Percentiles rank a stretch among this genome's conserved stretches.
phyloP scores from a whole-genome alignment of 2,113 vertebrate species.

The Osmerus eperlanus region DNA sequence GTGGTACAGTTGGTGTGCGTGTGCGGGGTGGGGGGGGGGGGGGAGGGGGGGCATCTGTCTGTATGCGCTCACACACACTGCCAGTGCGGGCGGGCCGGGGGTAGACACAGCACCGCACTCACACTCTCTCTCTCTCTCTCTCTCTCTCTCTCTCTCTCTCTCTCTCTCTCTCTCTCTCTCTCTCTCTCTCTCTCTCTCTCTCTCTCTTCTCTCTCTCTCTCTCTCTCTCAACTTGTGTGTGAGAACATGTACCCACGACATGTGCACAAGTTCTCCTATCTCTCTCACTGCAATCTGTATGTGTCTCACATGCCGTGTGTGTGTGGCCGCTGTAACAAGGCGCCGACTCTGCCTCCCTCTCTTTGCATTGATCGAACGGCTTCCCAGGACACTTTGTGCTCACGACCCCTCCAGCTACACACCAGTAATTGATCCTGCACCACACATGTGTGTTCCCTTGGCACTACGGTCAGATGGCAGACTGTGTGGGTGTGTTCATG shows the following conservation, averaged over 20 bases:
- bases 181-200: too few species aligned
- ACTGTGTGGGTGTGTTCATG: constrained; percentile 25
- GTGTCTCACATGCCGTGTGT: constrained; percentile 8
- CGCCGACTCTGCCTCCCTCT: constrained; percentile 21
- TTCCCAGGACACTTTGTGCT: constrained; percentile 60
- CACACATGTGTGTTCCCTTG: constrained; percentile 52
- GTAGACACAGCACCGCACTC: too few species aligned
- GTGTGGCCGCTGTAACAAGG: constrained; percentile 4
- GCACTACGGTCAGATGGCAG: constrained; percentile 25
- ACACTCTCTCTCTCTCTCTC: not conserved
- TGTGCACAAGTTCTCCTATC: not conserved
- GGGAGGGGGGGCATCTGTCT: too few species aligned
- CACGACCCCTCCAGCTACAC: constrained; percentile 66
- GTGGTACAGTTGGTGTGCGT: too few species aligned
- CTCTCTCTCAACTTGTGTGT: not conserved
- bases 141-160: too few species aligned
- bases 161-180: too few species aligned
- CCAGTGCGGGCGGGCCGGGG: too few species aligned
- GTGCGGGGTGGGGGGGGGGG: too few species aligned
- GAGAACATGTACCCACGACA: not conserved
- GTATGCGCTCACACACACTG: too few species aligned
- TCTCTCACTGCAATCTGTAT: not conserved
- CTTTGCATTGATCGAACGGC: constrained; percentile 63
- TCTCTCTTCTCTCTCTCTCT: not conserved
- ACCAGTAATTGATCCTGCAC: constrained; percentile 71